Conservation (phyloP, 2,888 invertebrate species). For the Meloe dianella region DNA sequence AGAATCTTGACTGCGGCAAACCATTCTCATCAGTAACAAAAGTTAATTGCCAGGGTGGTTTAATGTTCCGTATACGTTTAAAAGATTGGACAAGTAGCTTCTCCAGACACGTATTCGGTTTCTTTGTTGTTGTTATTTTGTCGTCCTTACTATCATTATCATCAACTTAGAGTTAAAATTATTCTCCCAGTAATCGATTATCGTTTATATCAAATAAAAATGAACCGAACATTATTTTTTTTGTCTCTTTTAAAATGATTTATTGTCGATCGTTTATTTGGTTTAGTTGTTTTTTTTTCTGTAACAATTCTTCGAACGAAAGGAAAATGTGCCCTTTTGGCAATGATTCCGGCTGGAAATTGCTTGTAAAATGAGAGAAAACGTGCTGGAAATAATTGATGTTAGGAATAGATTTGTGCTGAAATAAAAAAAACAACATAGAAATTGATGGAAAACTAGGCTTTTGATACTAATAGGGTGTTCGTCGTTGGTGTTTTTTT, state of each 20-base stretch:
- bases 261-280: background rate
- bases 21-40: constrained; percentile 6
- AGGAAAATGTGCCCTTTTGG: background rate
- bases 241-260: background rate
- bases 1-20: background rate
- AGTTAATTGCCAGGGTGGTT: constrained; percentile 4
- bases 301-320: background rate
- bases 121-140: background rate
- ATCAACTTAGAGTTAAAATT: background rate
- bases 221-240: too few species aligned
- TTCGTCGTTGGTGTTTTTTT: background rate
- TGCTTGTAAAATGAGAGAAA: background rate
- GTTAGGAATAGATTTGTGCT: background rate
- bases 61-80: constrained; percentile 6
- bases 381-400: background rate
- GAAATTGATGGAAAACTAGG: background rate
- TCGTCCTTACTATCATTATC: background rate
- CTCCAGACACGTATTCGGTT: background rate
- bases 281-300: too few species aligned
- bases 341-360: background rate
- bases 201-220: too few species aligned
- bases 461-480: background rate
- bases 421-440: too few species aligned
- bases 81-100: constrained; percentile 2
- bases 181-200: too few species aligned